Base-by-base conservation (phyloP, 1,140 invertebrate species). In the Myzus persicae region DNA sequence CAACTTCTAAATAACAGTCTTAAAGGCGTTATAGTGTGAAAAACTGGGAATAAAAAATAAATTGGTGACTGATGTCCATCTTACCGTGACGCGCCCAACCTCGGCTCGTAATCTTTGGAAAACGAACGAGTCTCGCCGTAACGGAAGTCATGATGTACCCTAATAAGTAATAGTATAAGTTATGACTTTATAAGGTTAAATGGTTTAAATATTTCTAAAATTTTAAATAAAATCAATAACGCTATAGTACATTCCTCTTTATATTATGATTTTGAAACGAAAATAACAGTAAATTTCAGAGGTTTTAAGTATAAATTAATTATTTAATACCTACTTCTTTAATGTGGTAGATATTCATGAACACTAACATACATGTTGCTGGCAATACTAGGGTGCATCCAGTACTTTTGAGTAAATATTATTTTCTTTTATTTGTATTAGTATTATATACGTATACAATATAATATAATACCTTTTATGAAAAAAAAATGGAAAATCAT, bases 1-100 rank as follows among this genome's bases (percentile, higher is more conserved):
- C 9, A n/a, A 76, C 14, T 76, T n/a, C 4, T 20, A n/a, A 76
- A 76, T 76, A n/a, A n/a, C 31, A 4, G 18, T 76, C 11, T n/a
- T 76, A n/a, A 67, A 14, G 31, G 59, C 14, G 1, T n/a, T 4
- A 36, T 76, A 36, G 14, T 36, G n/a, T 76, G 14, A 76, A 76
- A 76, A 76, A n/a, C 31, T 6, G 1, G 4, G 14, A 67, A 76
- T 76, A 76, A 18, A 67, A 76, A n/a, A 76, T 20, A 76, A n/a
- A 76, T n/a, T 1, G n/a, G 59, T n/a, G 8, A 76, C 59, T n/a
- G 14, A 76, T 18, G 59, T 76, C 31, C 59, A 76, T n/a, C 31
- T 14, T 67, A 67, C 8, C 0, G n/a, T 0, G 11, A n/a, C 18
- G 4, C 4, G 14, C n/a, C n/a, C 31, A 4, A n/a, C 14, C 31